Base-by-base conservation (phyloP, 2,113 vertebrate genomes). In the Felis chaus region DNA sequence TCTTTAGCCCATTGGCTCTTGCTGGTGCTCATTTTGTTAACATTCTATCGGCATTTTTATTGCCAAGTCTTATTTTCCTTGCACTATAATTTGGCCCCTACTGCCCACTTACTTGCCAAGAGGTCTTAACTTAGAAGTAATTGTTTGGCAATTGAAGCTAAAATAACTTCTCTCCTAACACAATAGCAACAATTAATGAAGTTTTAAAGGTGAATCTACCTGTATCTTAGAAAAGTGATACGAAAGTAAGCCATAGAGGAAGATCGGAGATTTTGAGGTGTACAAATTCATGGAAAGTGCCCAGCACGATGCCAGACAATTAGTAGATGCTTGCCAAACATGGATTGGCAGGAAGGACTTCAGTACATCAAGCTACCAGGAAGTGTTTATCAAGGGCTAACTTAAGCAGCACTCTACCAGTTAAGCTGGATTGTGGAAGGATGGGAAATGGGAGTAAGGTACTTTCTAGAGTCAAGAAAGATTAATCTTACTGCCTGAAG, bases 51-150 rank as follows among this genome's bases (percentile, higher is more conserved):
- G n/a, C 74, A 29, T 89, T 96, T 86, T 68, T 71, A 82, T 65
- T 90, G 94, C 97, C 95, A 97, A 80, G 41, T 87, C 78, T 97
- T 83, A 61, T 93, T 97, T 86, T 97, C 50, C 76, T 94, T 97
- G 65, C 50, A 95, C 92, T 97, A 4, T 91, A 95, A 91, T 78
- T 94, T 96, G 97, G 81, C 90, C n/a, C 57, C 86, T 79, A 91
- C 39, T 91, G n/a, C 83, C 88, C 29, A 91, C 13, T 94, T 80
- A 66, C 41, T 61, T 89, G 97, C 96, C 73, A 92, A 55, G 39
- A 94, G 91, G 84, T 90, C 76, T 96, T 90, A 86, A 86, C 80
- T 86, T 80, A 97, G 80, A 95, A 97, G 76, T 95, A 97, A 92
- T 96, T 95, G 78, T 82, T 82, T 79, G 69, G 23, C 90, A 82